Evolutionary conservation across 2,113 vertebrate species (phyloP).

Genomic region (Chrysochloris asiatica): DNA sequence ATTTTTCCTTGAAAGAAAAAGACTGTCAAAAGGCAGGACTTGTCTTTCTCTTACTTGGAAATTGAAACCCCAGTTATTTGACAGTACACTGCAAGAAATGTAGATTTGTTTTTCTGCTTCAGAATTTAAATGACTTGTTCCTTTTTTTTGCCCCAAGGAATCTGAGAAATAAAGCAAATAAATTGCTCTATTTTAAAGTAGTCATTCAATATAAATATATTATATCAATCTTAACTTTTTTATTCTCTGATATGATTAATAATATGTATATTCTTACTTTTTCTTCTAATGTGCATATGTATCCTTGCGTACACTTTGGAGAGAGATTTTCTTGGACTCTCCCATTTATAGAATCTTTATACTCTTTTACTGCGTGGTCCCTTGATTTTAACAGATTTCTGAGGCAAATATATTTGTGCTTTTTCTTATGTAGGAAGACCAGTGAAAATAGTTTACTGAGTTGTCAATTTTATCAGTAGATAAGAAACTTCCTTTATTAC

Average conservation of each 20-base stretch:
- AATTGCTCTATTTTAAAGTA: constrained; percentile 75
- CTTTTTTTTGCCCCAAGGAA: constrained; percentile 71
- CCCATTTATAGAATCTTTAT: constrained; percentile 79
- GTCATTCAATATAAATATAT: constrained; percentile 72
- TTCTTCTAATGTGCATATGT: constrained; percentile 71
- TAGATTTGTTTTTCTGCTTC: constrained; percentile 65
- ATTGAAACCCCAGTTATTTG: constrained; percentile 54
- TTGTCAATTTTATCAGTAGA: constrained; percentile 67
- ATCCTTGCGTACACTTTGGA: constrained; percentile 76
- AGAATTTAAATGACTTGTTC: constrained; percentile 57
- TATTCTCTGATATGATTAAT: constrained; percentile 73
- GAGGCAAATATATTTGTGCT: constrained; percentile 77
- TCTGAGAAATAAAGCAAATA: constrained; percentile 65
- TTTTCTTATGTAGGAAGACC: constrained; percentile 76
- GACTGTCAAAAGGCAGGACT: constrained; percentile 58
- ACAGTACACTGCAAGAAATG: constrained; percentile 64
- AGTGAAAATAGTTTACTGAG: constrained; percentile 72
- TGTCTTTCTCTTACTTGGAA: constrained; percentile 75
- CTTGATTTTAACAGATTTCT: constrained; percentile 76
- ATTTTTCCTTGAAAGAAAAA: constrained; percentile 44
- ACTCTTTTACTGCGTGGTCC: constrained; percentile 71
- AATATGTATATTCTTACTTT: constrained; percentile 75
- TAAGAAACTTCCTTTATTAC: constrained; percentile 73
- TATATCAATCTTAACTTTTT: constrained; percentile 71
- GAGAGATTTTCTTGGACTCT: constrained; percentile 80